Evolutionary conservation across 1,140 invertebrate species (phyloP), one percentile per base, ranked within the genome.

Genomic region (Bombus waltoni): DNA sequence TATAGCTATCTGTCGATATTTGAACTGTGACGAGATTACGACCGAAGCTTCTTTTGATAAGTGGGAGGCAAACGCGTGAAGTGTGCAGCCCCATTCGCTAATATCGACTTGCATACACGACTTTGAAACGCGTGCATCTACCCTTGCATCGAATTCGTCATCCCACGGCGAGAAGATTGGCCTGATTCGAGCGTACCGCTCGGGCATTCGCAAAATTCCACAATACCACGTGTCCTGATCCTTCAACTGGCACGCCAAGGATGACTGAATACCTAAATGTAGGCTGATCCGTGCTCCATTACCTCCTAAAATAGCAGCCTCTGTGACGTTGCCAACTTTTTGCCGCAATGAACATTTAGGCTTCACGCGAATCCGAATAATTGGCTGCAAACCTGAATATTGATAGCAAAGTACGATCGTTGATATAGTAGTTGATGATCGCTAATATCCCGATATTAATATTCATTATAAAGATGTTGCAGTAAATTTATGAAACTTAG

Each of bases 111-210:
- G 35, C 59, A 70, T 35, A 84, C 66, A 84, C 66, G 47, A 79
- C 13, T 66, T 47, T 68, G 32, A 66, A 76, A 62, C 47, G 53
- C 38, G 59, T 66, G 59, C 25, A 65, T 44, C 66, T 62, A 22
- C 32, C 28, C 15, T 53, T 53, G 42, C 76, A 22, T 38, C 82
- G 75, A 83, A 53, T 42, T 47, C 47, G 53, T 35, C 42, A 32
- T 47, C 44, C 42, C 18, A 32, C 22, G 57, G 40, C 35, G 68
- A 72, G 68, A n/a, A 87, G 81, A 84, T 77, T 82, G 85, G 74
- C 85, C 81, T 71, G 65, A 83, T 83, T 83, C 74, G 44, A 83
- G 44, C 83, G 78, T 83, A 53, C 84, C 80, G 25, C 72, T 28
- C 28, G 65, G 35, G 65, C 65, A 44, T 70, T 71, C 44, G 57